Evolutionary conservation across 2,113 vertebrate genomes (phyloP).

Genomic region (Electrona antarctica): DNA sequence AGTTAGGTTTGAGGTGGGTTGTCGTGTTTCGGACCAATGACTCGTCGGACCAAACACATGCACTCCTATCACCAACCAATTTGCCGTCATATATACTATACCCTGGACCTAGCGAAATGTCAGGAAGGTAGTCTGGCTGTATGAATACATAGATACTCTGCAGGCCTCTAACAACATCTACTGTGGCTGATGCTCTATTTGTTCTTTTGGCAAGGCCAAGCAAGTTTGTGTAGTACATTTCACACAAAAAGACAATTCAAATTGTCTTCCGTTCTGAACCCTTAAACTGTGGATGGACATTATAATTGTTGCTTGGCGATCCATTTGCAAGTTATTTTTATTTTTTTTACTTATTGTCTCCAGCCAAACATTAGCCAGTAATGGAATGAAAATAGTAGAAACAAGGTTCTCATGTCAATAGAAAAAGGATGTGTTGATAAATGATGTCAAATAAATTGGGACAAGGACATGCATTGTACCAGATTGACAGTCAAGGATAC

Average conservation of each 20-base stretch:
- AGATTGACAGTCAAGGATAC: constrained; percentile 63
- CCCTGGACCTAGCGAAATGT: too few relatives aligned
- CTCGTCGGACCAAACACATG: too few relatives aligned
- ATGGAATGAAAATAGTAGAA: neutral
- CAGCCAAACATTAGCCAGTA: constrained; percentile 3
- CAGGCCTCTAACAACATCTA: too few relatives aligned
- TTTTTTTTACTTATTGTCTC: neutral
- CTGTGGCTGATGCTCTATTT: too few relatives aligned
- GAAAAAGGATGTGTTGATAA: constrained; percentile 52
- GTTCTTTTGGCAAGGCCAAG: too few relatives aligned
- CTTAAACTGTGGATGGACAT: constrained; percentile 24
- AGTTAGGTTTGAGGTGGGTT: too few relatives aligned
- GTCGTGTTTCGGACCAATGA: too few relatives aligned
- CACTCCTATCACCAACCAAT: too few relatives aligned
- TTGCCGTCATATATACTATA: too few relatives aligned
- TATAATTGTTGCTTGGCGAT: constrained; percentile 28
- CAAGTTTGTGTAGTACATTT: neutral
- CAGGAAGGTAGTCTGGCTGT: too few relatives aligned
- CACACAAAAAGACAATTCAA: too few relatives aligned
- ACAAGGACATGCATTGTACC: constrained; percentile 61
- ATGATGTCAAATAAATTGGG: constrained; percentile 67
- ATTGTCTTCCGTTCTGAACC: constrained; percentile 2
- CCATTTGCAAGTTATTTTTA: constrained; percentile 3
- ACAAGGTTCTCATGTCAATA: constrained; percentile 33
- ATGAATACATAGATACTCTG: too few relatives aligned